Evolutionary conservation across 2,888 invertebrate species (phyloP).

Genomic region (Octodonta nipae): DNA sequence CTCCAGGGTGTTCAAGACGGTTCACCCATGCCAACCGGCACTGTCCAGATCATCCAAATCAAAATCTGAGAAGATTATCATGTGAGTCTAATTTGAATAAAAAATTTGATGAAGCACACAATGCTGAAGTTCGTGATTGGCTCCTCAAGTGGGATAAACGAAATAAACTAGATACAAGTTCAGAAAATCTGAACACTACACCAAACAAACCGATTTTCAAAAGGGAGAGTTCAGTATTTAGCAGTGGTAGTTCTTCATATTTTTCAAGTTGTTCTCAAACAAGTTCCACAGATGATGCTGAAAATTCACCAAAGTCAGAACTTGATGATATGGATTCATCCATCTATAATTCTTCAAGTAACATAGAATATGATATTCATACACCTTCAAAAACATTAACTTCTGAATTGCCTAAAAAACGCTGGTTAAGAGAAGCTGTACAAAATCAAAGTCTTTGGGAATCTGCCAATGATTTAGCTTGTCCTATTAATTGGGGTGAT

Average conservation of each 20-base stretch:
- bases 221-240: slow-evolving; percentile 18
- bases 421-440: slow-evolving; percentile 44
- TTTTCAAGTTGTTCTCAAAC: slow-evolving; percentile 21
- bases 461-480: slow-evolving; percentile 37
- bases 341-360: slow-evolving; percentile 16
- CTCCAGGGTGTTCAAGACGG: slow-evolving; percentile 47
- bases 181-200: slow-evolving; percentile 22
- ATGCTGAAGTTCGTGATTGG: slow-evolving; percentile 36
- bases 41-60: slow-evolving; percentile 57
- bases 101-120: slow-evolving; percentile 34
- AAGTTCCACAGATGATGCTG: slow-evolving; percentile 16
- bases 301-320: slow-evolving; percentile 22
- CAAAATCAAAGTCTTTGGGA: slow-evolving; percentile 30
- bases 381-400: slow-evolving; percentile 13
- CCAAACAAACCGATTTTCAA: slow-evolving; percentile 24
- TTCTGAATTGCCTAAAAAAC: slow-evolving; percentile 40
- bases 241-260: slow-evolving; percentile 19
- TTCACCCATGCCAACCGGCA: slow-evolving; percentile 68
- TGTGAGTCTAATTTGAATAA: slow-evolving; percentile 31
- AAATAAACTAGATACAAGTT: slow-evolving; percentile 6
- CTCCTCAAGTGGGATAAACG: slow-evolving; percentile 29
- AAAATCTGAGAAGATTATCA: slow-evolving; percentile 34
- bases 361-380: slow-evolving; percentile 17
- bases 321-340: slow-evolving; percentile 21
- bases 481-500: slow-evolving; percentile 40